These are phyloP conservation scores for Orchesella cincta DNA, from an alignment of 1,140 invertebrate genomes.

Conservation along the genomic window DNA sequence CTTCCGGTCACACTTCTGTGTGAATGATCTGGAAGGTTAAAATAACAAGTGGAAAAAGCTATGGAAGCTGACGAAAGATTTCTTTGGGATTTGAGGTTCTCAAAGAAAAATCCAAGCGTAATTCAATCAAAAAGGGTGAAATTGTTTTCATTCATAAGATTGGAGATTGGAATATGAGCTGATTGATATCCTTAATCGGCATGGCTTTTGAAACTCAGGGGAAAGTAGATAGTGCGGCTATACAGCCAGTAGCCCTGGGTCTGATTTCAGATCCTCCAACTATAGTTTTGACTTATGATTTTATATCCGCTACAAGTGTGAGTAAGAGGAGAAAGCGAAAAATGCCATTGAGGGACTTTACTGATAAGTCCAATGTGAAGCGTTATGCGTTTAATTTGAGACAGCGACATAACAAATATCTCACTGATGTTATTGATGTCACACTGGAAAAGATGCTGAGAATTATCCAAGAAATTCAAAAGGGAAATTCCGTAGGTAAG, in stretches of 20 bases:
- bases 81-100: too few relatives aligned
- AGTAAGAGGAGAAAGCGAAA: conserved; percentile 40
- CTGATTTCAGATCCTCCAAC: conserved; percentile 44
- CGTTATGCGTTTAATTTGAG: conserved; percentile 21
- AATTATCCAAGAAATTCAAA: conserved; percentile 46
- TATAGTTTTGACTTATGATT: conserved; percentile 34
- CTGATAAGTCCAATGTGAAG: conserved; percentile 40
- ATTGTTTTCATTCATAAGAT: too few relatives aligned
- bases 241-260: conserved; percentile 33
- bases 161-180: too few relatives aligned
- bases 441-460: conserved; percentile 42
- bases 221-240: neutral
- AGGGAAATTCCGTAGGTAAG: conserved; percentile 35
- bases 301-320: neutral
- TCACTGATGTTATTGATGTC: conserved; percentile 31
- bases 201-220: too few relatives aligned
- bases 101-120: too few relatives aligned
- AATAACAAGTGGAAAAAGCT: too few relatives aligned
- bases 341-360: conserved; percentile 43
- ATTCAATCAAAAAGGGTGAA: too few relatives aligned
- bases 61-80: too few relatives aligned
- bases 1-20: too few relatives aligned
- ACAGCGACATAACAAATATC: conserved; percentile 34
- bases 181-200: too few relatives aligned
- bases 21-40: too few relatives aligned